phyloP scores from a whole-genome alignment of 2,113 vertebrate species.

The Zosterops japonicus region DNA sequence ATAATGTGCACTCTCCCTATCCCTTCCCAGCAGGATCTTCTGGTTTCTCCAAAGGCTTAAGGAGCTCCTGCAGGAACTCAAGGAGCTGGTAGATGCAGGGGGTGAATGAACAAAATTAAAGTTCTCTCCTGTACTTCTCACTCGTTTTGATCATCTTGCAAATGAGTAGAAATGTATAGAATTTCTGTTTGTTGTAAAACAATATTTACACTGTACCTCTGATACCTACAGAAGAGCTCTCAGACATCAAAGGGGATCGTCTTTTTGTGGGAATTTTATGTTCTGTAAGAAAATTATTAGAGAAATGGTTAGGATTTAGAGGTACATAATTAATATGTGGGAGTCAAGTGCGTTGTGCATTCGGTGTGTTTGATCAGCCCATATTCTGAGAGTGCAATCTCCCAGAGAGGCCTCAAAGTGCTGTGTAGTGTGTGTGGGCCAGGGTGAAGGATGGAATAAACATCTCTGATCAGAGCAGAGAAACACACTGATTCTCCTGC shows the following conservation, averaged over 20 bases:
- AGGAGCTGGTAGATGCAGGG: neutral
- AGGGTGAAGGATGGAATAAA: neutral
- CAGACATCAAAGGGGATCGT: neutral
- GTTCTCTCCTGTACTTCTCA: neutral
- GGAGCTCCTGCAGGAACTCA: neutral
- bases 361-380: neutral
- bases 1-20: neutral
- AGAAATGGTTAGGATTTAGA: neutral
- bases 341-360: neutral
- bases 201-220: neutral
- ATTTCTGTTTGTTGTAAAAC: neutral
- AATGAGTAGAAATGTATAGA: neutral
- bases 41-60: neutral
- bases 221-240: neutral
- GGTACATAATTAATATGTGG: neutral
- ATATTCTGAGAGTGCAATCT: accelerated
- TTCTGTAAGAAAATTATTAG: neutral
- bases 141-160: neutral
- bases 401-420: accelerated
- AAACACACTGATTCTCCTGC: neutral
- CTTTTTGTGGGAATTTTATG: neutral
- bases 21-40: neutral
- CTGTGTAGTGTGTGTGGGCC: neutral
- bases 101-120: neutral
- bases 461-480: neutral